Evolutionary conservation across 35 echinoderm and acorn worm genomes (phyloP), one percentile per base, ranked within the genome.

Genomic region (Ophiothrix spiculata): DNA sequence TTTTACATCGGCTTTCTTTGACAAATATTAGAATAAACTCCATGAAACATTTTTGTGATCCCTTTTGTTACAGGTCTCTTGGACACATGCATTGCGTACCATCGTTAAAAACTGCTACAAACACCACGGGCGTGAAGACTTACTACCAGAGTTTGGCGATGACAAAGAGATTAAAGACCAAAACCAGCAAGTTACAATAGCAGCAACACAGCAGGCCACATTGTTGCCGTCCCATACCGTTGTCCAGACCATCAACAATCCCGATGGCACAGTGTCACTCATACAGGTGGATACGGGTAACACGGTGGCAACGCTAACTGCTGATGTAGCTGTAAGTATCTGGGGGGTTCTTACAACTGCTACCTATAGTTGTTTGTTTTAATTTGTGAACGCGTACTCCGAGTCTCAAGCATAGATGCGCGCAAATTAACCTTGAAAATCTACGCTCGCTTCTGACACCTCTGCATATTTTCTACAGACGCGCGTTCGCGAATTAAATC

Each of bases 41-140:
- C n/a, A n/a, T 63, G 56, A 14, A 63, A 28, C 56, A 75, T 75
- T 31, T 21, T 4, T 21, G 73, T 21, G 4, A 75, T 21, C 2
- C 16, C 32, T 49, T 82, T 60, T 33, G 28, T 77, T 0, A 17
- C 85, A 98, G 95, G 96, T 99, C 34, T 94, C 96, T 16, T 99
- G 96, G 96, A 99, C 96, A 14, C 96, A 99, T 35, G 96, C 96
- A 11, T 85, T 99, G 36, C 80, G 96, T 38, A 99, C 96, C 37
- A 99, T 99, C 29, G 96, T 99, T 37, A 99, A 92, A 75, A 99
- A 98, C n/a, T 97, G 95, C 80, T 97, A 97, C 88, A 99, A 86
- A 33, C n/a, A n/a, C n/a, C 78, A 80, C 4, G 78, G 78, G 33
- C 41, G 90, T 41, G 92, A 94, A 73, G 96, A 99, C 56, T 56